Conservation (phyloP, 2,888 invertebrate genomes). For the Oscheius myriophilus region DNA sequence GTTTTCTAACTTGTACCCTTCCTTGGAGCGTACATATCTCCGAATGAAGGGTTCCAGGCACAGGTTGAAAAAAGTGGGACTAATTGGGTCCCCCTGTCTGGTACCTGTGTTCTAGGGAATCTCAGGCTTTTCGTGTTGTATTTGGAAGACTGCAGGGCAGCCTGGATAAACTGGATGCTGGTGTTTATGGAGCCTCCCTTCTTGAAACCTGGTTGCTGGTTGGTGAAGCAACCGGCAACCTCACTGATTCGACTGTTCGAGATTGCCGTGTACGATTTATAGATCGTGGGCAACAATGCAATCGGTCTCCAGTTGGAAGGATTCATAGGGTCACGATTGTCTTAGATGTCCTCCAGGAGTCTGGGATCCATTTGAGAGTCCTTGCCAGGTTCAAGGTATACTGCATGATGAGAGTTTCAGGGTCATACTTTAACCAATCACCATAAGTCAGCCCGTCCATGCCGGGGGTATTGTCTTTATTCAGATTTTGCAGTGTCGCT, state of each 20-base stretch:
- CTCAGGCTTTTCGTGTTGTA: background rate
- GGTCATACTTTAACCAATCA: no score
- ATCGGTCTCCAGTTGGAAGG: constrained; percentile 1
- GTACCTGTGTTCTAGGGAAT: constrained; percentile 60
- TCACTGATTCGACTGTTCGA: no score
- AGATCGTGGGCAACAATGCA: background rate
- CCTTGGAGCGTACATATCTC: no score
- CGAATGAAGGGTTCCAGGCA: constrained; percentile 60
- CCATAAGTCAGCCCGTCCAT: no score
- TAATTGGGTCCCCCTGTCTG: constrained; percentile 69
- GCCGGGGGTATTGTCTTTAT: no score
- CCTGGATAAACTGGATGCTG: background rate
- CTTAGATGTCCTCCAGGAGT: background rate
- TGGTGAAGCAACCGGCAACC: background rate
- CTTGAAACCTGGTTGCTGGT: constrained; percentile 1
- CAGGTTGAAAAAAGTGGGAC: constrained; percentile 70
- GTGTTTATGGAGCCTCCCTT: background rate
- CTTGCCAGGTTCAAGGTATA: no score
- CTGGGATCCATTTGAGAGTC: background rate
- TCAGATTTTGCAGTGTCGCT: no score
- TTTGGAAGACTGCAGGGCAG: background rate
- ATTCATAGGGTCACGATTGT: background rate
- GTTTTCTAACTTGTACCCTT: no score
- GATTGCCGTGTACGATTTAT: constrained; percentile 1
- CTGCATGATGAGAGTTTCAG: background rate